Base-by-base conservation (phyloP, 2,888 invertebrate genomes). In the Tachina fera region DNA sequence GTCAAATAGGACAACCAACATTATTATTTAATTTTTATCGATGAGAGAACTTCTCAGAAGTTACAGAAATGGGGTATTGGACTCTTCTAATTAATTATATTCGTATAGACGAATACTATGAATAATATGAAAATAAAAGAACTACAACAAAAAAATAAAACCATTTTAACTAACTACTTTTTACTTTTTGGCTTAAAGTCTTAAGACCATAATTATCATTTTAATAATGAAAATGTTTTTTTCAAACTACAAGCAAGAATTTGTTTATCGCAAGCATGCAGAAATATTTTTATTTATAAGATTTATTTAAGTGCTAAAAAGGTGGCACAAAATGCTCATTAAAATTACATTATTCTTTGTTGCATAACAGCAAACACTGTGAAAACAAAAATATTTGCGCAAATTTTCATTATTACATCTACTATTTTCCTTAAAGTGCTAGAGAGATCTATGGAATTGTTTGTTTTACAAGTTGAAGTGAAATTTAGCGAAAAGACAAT, bases 331-430 rank as follows among this genome's bases (percentile, higher is more conserved):
- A 86, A 82, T 68, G 83, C 87, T 87, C 87, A 87, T 87, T 87
- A 87, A 87, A 87, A 87, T 84, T 80, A 83, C 87, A 87, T 85
- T 87, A 85, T 85, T 81, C 68, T 78, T 53, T 85, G 60, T 83
- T 72, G 49, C 53, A 74, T 61, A 76, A 79, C 58, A 68, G 53
- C 67, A 68, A 78, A 65, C 49, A 45, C 13, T 43, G 11, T 47
- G 31, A 47, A 60, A 84, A 61, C 41, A 63, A 58, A 47, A 65
- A 76, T 16, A 70, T 49, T 49, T 58, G 22, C 51, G 13, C n/a
- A 65, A 49, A 83, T 65, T 65, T 67, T 10, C 68, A 71, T 83
- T 77, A 83, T 83, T 82, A 75, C 75, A 31, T 31, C 3, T 31
- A 31, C 41, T 60, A 53, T 41, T 71, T 22, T 67, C 60, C 16